phyloP scores from a whole-genome alignment of 35 echinoderm and acorn worm genomes.

The Acanthaster planci region DNA sequence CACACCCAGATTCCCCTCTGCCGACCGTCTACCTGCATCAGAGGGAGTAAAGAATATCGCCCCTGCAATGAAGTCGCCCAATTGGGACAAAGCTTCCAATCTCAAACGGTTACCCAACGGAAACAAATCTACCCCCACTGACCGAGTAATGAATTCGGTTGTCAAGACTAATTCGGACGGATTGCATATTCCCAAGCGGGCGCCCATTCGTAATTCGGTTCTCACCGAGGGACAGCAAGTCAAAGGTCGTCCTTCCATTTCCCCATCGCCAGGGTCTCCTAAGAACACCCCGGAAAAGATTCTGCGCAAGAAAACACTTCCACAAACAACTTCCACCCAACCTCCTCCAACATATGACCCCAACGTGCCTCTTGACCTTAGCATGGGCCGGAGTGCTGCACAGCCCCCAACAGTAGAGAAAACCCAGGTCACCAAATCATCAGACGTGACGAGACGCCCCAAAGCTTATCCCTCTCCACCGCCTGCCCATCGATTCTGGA shows the following conservation, averaged over 20 bases:
- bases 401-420: neutral
- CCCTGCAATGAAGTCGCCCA: neutral
- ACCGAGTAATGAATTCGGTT: neutral
- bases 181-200: constrained; percentile 6
- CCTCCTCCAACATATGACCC: neutral
- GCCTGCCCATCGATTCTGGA: constrained; percentile 24
- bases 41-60: neutral
- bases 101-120: neutral
- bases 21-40: neutral
- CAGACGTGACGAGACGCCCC: neutral
- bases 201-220: neutral
- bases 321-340: neutral
- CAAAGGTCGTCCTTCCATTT: neutral
- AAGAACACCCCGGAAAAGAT: neutral
- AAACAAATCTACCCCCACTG: neutral
- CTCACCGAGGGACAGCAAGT: neutral
- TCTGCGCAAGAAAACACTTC: neutral
- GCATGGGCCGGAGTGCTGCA: neutral
- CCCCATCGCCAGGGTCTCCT: neutral
- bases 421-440: neutral
- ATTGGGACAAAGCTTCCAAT: constrained; percentile 14
- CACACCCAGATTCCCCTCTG: neutral
- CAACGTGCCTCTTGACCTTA: constrained; percentile 2
- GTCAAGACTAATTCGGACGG: neutral
- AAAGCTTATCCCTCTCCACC: constrained; percentile 1